Conservation (phyloP, 2,797 vertebrate species). For the Nannoperca australis region DNA sequence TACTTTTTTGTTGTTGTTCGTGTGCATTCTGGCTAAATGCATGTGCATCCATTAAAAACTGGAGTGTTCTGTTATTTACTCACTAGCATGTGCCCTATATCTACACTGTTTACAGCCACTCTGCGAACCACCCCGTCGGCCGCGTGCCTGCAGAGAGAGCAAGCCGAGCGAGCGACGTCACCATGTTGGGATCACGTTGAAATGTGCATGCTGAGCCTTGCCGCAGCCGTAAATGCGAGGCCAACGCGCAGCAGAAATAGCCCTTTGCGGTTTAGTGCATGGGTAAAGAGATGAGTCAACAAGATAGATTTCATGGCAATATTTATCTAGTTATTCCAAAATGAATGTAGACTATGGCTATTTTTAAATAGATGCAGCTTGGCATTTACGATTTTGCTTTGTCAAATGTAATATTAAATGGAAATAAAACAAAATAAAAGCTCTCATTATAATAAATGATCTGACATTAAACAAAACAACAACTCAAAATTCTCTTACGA, state of each 20-base stretch:
- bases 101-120: slow-evolving; percentile 64
- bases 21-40: background rate
- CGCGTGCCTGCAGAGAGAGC: slow-evolving; percentile 63
- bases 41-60: background rate
- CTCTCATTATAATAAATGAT: background rate
- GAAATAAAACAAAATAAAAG: background rate
- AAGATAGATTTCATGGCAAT: background rate
- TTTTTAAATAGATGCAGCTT: background rate
- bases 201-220: slow-evolving; percentile 60
- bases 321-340: background rate
- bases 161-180: slow-evolving; percentile 64
- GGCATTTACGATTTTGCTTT: background rate
- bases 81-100: slow-evolving; percentile 60
- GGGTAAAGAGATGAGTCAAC: background rate
- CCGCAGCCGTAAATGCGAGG: slow-evolving; percentile 59
- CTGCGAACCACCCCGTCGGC: slow-evolving; percentile 64
- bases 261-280: background rate
- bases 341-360: background rate
- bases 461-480: background rate
- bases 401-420: background rate
- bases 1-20: too few relatives aligned
- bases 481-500: background rate
- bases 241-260: slow-evolving; percentile 41
- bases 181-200: slow-evolving; percentile 67
- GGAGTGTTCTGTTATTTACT: background rate